Evolutionary conservation across 2,888 invertebrate genomes (phyloP).

Genomic region (Ochropacha duplaris): DNA sequence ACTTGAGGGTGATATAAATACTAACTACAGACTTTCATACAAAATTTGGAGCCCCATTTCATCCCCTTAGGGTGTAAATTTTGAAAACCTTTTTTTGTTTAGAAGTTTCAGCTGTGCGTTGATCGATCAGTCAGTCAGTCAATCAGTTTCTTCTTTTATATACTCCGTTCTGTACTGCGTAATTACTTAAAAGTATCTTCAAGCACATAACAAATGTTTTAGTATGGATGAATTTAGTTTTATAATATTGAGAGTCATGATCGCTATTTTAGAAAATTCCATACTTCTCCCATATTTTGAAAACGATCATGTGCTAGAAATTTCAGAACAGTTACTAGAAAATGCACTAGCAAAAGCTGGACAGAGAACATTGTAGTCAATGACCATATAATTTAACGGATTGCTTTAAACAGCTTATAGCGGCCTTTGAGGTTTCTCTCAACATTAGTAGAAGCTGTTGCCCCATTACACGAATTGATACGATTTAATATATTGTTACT

Average conservation of each 20-base stretch:
- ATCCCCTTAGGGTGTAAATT: no score
- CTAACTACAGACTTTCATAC: no score
- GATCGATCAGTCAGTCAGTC: no score
- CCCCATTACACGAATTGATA: constrained; percentile 14
- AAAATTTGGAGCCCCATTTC: no score
- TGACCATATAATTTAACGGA: constrained; percentile 25
- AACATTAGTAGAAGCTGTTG: not conserved
- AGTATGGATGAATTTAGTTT: no score
- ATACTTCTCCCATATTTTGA: not conserved
- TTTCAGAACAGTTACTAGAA: not conserved
- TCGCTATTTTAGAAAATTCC: not conserved
- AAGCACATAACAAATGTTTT: no score
- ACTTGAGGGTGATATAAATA: no score
- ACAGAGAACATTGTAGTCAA: constrained; percentile 14
- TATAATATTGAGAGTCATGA: not conserved
- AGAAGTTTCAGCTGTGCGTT: no score
- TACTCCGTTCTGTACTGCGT: no score
- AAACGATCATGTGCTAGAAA: not conserved
- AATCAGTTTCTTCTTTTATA: no score
- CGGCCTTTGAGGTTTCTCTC: constrained; percentile 26
- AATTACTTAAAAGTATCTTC: no score
- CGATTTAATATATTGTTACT: constrained; percentile 11
- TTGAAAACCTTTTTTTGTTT: no score
- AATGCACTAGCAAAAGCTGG: constrained; percentile 17
- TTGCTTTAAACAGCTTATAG: constrained; percentile 9